Evolutionary conservation across 35 echinoderm and acorn worm genomes (phyloP).

Genomic region (Ptychodera flava): DNA sequence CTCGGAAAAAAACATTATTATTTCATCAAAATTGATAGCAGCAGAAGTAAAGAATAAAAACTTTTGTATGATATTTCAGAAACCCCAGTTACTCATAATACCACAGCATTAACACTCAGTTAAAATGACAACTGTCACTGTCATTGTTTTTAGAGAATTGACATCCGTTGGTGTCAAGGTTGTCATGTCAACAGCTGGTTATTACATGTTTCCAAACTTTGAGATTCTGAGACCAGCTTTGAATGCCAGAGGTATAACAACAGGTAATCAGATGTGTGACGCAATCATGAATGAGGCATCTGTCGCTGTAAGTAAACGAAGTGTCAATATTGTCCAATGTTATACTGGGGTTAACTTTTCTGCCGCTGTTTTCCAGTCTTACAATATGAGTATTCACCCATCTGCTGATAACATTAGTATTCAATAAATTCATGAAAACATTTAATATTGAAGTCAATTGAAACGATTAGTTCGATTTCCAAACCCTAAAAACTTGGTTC

Average conservation of each 20-base stretch:
- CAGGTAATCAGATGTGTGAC: conserved; percentile 79
- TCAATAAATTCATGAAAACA: not conserved
- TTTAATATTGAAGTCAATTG: not conserved
- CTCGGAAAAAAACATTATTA: too few species aligned
- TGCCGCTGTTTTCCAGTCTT: not conserved
- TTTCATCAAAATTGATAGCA: too few species aligned
- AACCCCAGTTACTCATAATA: too few species aligned
- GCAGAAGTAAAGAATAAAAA: too few species aligned
- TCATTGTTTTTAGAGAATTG: conserved; percentile 55
- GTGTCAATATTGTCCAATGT: too few species aligned
- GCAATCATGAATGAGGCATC: conserved; percentile 49
- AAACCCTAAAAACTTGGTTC: not conserved
- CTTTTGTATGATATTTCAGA: too few species aligned
- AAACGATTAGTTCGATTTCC: not conserved
- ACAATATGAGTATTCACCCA: not conserved
- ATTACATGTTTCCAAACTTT: conserved; percentile 97
- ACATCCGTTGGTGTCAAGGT: conserved; percentile 66
- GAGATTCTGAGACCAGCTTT: conserved; percentile 62
- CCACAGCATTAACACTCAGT: too few species aligned
- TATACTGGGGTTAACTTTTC: too few species aligned
- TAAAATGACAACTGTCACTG: too few species aligned
- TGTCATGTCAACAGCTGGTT: conserved; percentile 49
- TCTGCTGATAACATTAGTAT: not conserved
- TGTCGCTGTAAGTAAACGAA: conserved; percentile 58
- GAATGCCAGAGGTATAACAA: conserved; percentile 41